Base-by-base conservation (phyloP, 2,113 vertebrate species). In the Camelus bactrianus region DNA sequence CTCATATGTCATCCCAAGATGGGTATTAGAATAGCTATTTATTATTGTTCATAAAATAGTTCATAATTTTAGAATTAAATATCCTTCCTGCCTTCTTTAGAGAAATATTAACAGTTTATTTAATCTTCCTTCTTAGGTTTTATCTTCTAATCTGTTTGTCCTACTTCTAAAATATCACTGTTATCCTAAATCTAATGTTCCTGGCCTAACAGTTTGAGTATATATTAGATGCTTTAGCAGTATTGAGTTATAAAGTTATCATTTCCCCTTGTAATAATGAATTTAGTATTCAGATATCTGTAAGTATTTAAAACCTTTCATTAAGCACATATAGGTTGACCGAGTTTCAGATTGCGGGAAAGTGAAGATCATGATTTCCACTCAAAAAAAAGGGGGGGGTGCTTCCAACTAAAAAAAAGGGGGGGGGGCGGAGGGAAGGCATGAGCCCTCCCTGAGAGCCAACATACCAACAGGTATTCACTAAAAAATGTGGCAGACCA, bases 61-160 rank as follows among this genome's bases (percentile, higher is more conserved):
- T 89, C 58, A 35, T 67, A 89, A 89, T 72, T 95, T 84, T 86
- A 85, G 8, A 60, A n/a, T 91, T 80, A 35, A 72, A 30, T 15
- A 87, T 81, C 8, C 30, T 67, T 94, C 91, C 32, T 88, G 32
- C 75, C 50, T 83, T 89, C 46, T 60, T 56, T 90, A 56, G 58
- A 80, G 15, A 95, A 91, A 83, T 70, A 94, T 69, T 35, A 76
- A 52, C 35, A 56, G 32, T 56, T 93, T 80, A 56, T 62, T 88
- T 89, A 69, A 80, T 80, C 86, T 89, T 88, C 24, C 80, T 75
- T 89, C 46, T 91, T 95, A 87, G 50, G 24, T n/a, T 91, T 52
- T 88, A 52, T 70, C 42, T 93, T 89, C 54, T 86, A 67, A 75
- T 80, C 28, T 26, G 14, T 91, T 85, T 76, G 46, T 46, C 38